A percentile compares a stretch with the other conserved stretches of the same genome.
Conservation (phyloP, 2,888 invertebrate species). For the Eupelmus urozonus region DNA sequence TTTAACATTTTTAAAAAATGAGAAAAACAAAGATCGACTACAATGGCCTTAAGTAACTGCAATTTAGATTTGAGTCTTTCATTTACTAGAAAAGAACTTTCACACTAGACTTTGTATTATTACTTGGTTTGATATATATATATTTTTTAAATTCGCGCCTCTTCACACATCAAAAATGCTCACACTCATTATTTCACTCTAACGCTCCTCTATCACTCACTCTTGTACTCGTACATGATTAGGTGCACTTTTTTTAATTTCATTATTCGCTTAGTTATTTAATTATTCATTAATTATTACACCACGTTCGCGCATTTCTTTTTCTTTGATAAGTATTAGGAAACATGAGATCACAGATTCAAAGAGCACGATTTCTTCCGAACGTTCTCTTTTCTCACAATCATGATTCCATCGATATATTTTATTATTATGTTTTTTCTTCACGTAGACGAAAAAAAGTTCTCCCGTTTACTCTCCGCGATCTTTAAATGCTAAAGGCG, state of each 20-base stretch:
- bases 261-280: constrained; percentile 46
- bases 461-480: constrained; percentile 27
- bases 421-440: background rate
- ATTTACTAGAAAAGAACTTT: constrained; percentile 49
- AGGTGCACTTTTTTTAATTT: constrained; percentile 57
- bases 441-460: constrained; percentile 18
- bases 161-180: background rate
- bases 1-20: constrained; percentile 33
- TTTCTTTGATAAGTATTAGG: constrained; percentile 60
- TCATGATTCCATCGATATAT: constrained; percentile 54
- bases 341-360: constrained; percentile 61
- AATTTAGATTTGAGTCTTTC: constrained; percentile 61
- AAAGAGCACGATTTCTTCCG: constrained; percentile 58
- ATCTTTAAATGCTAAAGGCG: constrained; percentile 61
- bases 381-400: constrained; percentile 55
- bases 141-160: constrained; percentile 39
- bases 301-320: constrained; percentile 47
- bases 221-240: constrained; percentile 60
- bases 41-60: constrained; percentile 59
- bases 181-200: constrained; percentile 37
- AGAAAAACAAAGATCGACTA: constrained; percentile 53
- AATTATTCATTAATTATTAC: constrained; percentile 33
- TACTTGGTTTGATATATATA: constrained; percentile 52
- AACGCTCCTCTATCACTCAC: constrained; percentile 29
- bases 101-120: constrained; percentile 55